These are phyloP conservation scores for Pomacea maculata DNA, from an alignment of 1,140 invertebrate genomes.

Conservation along the genomic window DNA sequence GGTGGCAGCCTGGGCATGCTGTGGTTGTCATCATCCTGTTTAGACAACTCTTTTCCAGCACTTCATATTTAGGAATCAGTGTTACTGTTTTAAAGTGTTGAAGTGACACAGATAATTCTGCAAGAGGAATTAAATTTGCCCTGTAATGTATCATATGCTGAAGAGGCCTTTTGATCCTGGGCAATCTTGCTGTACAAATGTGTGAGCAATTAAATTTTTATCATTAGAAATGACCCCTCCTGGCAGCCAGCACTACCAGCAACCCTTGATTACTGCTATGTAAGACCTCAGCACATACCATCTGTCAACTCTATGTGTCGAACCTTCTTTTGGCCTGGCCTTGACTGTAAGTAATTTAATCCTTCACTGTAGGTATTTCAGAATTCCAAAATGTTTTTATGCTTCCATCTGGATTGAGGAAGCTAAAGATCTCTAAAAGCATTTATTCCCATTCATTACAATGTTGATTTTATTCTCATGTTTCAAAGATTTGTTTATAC, in stretches of 20 bases:
- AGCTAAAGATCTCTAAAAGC: no score
- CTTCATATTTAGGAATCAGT: background rate
- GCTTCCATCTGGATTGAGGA: no score
- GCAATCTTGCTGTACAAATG: no score
- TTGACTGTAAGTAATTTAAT: conserved; percentile 77
- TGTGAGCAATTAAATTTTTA: conserved; percentile 9
- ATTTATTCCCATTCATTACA: no score
- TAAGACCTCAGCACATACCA: conserved; percentile 86
- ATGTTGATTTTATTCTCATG: no score
- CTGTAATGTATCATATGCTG: background rate
- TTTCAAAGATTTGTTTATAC: no score
- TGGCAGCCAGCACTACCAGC: conserved; percentile 63
- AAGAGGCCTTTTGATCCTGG: background rate
- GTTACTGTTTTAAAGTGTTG: background rate
- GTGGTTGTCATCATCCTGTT: background rate
- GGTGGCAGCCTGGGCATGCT: no score
- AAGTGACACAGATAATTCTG: background rate
- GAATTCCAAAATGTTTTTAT: no score
- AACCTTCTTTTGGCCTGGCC: conserved; percentile 89
- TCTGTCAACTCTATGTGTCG: conserved; percentile 84
- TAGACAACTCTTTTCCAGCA: background rate
- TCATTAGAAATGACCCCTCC: conserved; percentile 65
- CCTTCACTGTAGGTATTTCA: background rate
- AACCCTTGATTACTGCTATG: conserved; percentile 85
- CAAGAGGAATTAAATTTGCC: background rate